Base-by-base conservation (phyloP, 2,797 vertebrate species). In the Enoplosus armatus region DNA sequence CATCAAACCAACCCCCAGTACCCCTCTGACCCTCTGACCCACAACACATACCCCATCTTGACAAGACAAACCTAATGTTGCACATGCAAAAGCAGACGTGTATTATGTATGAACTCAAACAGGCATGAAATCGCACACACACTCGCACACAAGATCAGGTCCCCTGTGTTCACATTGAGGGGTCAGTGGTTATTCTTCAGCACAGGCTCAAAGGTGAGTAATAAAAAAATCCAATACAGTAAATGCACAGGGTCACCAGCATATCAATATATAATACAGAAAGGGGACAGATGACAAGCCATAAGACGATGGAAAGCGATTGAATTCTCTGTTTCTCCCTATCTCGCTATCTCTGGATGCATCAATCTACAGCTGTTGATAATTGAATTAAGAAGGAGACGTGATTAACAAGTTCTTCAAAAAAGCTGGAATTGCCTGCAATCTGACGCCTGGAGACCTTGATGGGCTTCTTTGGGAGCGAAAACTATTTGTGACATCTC, bases 181-280 rank as follows among this genome's bases (percentile, higher is more conserved):
- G 96, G 96, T 95, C 93, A 97, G 95, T 95, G 93, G 94, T 94
- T 95, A 90, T 94, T 95, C 95, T 96, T 97, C 81, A 91, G 90
- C 94, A 94, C 93, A 83, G 93, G 96, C 95, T 96, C 95, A 97
- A 94, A 95, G 96, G 95, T 96, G 94, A 95, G 87, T 90, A 82
- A 96, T 96, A 97, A 97, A 97, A 96, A 97, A 96, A 95, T 95
- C 93, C 93, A 96, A 93, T 94, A 95, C 90, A 95, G 94, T 95
- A 96, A 95, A 96, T 94, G 95, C 94, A 94, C 87, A 70, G 92
- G 96, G 95, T 95, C 95, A 93, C 79, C 87, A 81, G 91, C 86
- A 93, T 95, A 93, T 93, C 90, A 87, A 94, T 95, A 96, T 94
- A 96, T 95, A 95, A 96, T 88, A 94, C 82, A 93, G 93, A 95